phyloP scores from a whole-genome alignment of 2,113 vertebrate species.

The Ia io region DNA sequence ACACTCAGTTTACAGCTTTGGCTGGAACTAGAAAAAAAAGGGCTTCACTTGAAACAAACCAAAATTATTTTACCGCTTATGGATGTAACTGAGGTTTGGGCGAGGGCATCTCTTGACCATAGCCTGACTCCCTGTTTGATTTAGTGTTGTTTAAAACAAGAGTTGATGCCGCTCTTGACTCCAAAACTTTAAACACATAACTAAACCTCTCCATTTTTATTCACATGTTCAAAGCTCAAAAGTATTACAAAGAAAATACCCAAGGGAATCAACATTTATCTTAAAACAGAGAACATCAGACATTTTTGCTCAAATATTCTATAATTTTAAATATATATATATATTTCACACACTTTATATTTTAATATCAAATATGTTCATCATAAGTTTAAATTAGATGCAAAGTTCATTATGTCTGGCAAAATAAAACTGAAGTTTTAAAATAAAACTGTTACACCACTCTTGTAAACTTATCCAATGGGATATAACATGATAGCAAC shows the following conservation, averaged over 20 bases:
- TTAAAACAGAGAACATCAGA: not conserved
- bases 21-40: not conserved
- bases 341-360: not conserved
- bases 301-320: not conserved
- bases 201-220: not conserved
- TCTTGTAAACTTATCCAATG: not conserved
- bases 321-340: not conserved
- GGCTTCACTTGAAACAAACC: not conserved
- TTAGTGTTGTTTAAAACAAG: not conserved
- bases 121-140: not conserved
- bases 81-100: not conserved
- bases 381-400: not conserved
- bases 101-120: not conserved
- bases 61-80: not conserved
- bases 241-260: not conserved
- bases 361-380: not conserved
- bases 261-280: not conserved
- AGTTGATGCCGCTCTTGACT: not conserved
- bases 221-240: not conserved
- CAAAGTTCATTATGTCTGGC: not conserved
- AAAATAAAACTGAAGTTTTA: not conserved
- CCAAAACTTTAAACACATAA: conserved; percentile 31
- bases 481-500: not conserved
- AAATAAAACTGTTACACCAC: not conserved
- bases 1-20: not conserved